Conservation (phyloP, 2,797 vertebrate species). For the Gambelia wislizenii region DNA sequence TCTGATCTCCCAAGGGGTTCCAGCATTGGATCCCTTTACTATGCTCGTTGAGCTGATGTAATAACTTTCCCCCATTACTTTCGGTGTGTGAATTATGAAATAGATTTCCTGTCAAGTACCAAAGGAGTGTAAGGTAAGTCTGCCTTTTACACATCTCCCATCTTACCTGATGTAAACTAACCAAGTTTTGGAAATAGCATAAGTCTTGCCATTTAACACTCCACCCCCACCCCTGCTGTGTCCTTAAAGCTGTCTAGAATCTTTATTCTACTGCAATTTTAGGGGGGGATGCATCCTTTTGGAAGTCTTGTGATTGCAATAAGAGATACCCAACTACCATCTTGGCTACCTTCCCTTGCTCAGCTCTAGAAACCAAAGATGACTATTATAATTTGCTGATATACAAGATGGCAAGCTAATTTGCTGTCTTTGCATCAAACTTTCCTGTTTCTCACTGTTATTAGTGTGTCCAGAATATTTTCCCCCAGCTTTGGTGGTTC, state of each 20-base stretch:
- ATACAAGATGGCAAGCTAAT: not conserved
- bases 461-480: not conserved
- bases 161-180: not conserved
- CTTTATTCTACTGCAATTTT: too few relatives aligned
- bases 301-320: not conserved
- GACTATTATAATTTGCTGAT: too few relatives aligned
- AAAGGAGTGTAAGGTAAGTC: too few relatives aligned
- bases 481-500: not conserved
- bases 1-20: too few relatives aligned
- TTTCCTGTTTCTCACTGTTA: not conserved
- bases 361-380: too few relatives aligned
- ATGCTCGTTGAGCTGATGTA: not conserved
- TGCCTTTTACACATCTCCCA: not conserved
- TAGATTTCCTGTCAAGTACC: too few relatives aligned
- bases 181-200: not conserved
- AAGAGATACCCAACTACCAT: not conserved
- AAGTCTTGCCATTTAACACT: not conserved
- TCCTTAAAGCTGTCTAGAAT: too few relatives aligned
- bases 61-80: not conserved
- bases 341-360: not conserved
- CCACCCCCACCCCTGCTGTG: not conserved
- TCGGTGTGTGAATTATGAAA: not conserved
- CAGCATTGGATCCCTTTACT: not conserved
- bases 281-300: too few relatives aligned
- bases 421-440: not conserved